Evolutionary conservation across 1,140 invertebrate species (phyloP).

Genomic region (Dysdera silvatica): DNA sequence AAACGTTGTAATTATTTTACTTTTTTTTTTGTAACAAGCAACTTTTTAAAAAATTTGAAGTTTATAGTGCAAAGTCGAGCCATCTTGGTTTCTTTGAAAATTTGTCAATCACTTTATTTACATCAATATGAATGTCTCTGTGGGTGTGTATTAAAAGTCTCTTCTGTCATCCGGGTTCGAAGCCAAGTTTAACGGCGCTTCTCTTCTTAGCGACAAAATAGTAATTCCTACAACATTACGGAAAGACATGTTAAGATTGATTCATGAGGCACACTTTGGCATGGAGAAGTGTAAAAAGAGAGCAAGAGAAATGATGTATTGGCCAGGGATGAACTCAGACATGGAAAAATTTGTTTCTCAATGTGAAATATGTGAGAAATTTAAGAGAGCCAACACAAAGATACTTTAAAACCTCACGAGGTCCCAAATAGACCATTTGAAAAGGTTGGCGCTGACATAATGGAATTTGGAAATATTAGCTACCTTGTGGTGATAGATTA

Average conservation of each 20-base stretch:
- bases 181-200: too few relatives aligned
- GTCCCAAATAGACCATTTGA: neutral
- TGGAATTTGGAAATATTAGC: neutral
- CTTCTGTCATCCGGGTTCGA: too few relatives aligned
- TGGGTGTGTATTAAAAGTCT: too few relatives aligned
- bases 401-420: constrained; percentile 1
- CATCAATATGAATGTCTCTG: too few relatives aligned
- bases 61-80: too few relatives aligned
- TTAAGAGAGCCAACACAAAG: neutral
- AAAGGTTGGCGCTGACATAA: neutral
- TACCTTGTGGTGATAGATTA: constrained; percentile 6
- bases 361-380: neutral
- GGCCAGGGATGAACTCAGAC: neutral
- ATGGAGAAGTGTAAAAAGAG: constrained; percentile 27
- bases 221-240: constrained; percentile 37
- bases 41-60: too few relatives aligned
- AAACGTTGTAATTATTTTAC: too few relatives aligned
- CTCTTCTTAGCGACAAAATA: constrained; percentile 36
- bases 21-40: too few relatives aligned
- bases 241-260: constrained; percentile 35
- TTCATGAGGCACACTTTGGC: constrained; percentile 40
- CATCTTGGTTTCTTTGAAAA: too few relatives aligned
- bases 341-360: neutral
- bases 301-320: neutral
- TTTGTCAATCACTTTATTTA: too few relatives aligned